phyloP scores from a whole-genome alignment of 2,888 invertebrate species.

The Hyalella azteca region DNA sequence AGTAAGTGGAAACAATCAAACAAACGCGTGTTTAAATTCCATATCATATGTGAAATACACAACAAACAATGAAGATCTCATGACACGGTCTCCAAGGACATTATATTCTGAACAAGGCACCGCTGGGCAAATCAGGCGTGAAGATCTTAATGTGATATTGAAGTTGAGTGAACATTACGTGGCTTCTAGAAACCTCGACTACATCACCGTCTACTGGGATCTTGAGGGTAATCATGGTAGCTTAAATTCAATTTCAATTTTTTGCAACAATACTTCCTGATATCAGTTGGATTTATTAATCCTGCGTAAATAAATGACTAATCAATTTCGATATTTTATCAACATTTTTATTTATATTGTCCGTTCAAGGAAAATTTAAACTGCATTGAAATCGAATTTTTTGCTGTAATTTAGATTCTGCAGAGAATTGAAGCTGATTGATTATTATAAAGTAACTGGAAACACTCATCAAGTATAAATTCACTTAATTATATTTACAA shows the following conservation, averaged over 20 bases:
- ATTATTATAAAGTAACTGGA: not conserved
- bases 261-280: not conserved
- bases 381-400: not conserved
- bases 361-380: not conserved
- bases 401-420: no score
- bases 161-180: not conserved
- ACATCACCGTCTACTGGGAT: conserved; percentile 6
- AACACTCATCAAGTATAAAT: not conserved
- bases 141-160: no score
- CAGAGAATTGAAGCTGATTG: no score
- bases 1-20: no score
- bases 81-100: no score
- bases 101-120: no score
- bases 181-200: not conserved
- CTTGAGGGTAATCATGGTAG: not conserved
- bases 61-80: no score
- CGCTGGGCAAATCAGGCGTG: no score
- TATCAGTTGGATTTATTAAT: not conserved
- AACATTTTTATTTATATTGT: not conserved
- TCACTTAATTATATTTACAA: not conserved
- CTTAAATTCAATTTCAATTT: no score
- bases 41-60: no score
- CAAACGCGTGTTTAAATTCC: no score
- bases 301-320: not conserved
- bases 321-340: not conserved